Percentiles rank a stretch among this genome's conserved stretches.
Conservation (phyloP, 2,797 vertebrate genomes). For the Acanthurus leucopareius region DNA sequence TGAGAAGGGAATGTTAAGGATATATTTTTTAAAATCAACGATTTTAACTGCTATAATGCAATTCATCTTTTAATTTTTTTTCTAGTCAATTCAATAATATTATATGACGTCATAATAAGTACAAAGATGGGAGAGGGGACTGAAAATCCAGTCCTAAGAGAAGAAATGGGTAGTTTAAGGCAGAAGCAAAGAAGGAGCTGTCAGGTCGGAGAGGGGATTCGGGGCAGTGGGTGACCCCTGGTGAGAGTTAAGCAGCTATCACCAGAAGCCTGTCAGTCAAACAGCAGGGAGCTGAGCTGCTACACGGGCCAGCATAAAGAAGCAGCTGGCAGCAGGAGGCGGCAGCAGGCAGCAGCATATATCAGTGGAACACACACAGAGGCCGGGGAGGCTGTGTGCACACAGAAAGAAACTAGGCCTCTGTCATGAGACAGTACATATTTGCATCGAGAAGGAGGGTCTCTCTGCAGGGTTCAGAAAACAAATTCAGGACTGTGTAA, state of each 20-base stretch:
- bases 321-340: constrained; percentile 18
- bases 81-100: background rate
- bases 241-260: constrained; percentile 81
- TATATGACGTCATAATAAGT: background rate
- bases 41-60: background rate
- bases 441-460: constrained; percentile 42
- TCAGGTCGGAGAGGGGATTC: constrained; percentile 50
- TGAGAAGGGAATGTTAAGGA: too few species aligned
- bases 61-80: background rate
- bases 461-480: constrained; percentile 15
- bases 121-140: background rate
- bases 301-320: constrained; percentile 81
- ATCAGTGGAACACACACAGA: constrained; percentile 84
- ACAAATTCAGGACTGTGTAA: constrained; percentile 2
- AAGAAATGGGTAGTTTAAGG: background rate
- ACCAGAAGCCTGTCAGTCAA: constrained; percentile 87
- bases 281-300: constrained; percentile 85
- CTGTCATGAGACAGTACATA: constrained; percentile 20
- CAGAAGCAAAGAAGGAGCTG: constrained; percentile 61
- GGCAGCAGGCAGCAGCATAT: constrained; percentile 80
- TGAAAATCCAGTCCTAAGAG: constrained; percentile 12
- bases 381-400: constrained; percentile 17
- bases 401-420: constrained; percentile 22
- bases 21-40: too few species aligned
- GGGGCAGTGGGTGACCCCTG: constrained; percentile 79